Base-by-base conservation (phyloP, 2,797 vertebrate species). In the Clarias fuscus region DNA sequence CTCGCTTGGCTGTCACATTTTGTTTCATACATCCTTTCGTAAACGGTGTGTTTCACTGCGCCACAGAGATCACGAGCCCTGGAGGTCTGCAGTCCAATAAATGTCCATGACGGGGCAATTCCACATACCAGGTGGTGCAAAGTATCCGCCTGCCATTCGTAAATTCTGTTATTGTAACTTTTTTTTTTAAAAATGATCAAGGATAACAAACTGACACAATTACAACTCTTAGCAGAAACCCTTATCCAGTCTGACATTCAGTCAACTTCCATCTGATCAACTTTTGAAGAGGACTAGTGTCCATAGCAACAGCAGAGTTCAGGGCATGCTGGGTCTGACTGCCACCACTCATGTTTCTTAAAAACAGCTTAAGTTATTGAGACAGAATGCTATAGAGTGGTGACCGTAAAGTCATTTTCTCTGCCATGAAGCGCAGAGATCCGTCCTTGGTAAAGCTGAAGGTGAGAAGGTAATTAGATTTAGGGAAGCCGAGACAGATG, bases 1-100 rank as follows among this genome's bases (percentile, higher is more conserved):
- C 75, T 59, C n/a, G 8, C 53, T 17, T 30, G 53, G 14, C 53
- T 77, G 48, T 58, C 75, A 13, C 53, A 33, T 8, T 20, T 20
- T 59, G 75, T 77, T 77, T 58, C 58, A 5, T 30, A 58, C 11
- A 20, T 33, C 7, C 27, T 33, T 77, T 58, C 17, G 71, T 79
- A 75, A 53, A 83, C 75, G 24, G 65, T 73, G 43, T 53, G 37
- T 83, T 77, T 86, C 68, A 43, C 13, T 84, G 83, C 83, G 37
- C 37, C 37, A 37, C 37, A 37, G 37, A 37, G 3, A 24, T 83
- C 83, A 33, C 33, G 53, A 76, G 40, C 43, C 27, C 24, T 72
- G 70, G 10, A 43, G 24, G 56, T 76, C 48, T 59, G 61, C 14
- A 30, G 30, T 76, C 33, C 79, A 77, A 79, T 65, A 83, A 80